Conservation (phyloP, 2,888 invertebrate genomes). For the Pyrochroa serraticornis region DNA sequence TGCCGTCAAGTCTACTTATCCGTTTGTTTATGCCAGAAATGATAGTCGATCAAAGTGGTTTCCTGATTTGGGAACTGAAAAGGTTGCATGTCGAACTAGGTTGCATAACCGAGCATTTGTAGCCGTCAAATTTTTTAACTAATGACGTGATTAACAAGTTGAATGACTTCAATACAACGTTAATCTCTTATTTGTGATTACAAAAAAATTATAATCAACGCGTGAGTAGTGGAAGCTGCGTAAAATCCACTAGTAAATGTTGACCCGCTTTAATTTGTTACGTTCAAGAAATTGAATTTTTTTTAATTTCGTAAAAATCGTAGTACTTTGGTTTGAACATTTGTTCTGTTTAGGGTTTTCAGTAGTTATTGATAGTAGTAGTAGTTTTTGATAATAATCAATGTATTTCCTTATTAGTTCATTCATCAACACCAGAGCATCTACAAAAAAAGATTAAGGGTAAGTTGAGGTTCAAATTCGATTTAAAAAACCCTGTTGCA, state of each 20-base stretch:
- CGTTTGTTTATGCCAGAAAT: no score
- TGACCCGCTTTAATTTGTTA: not conserved
- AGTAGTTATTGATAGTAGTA: no score
- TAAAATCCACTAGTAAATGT: no score
- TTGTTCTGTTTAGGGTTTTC: no score
- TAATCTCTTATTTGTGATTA: constrained; percentile 6
- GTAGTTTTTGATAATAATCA: constrained; percentile 22
- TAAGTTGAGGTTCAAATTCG: constrained; percentile 51
- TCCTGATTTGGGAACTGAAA: no score
- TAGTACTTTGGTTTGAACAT: constrained; percentile 14
- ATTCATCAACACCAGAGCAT: constrained; percentile 47
- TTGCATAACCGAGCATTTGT: no score
- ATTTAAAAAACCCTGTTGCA: not conserved
- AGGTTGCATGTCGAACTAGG: no score
- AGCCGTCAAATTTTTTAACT: not conserved
- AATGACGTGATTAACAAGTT: no score
- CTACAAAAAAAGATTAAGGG: constrained; percentile 56
- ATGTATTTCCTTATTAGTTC: constrained; percentile 42
- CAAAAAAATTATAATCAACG: no score
- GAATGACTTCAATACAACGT: not conserved
- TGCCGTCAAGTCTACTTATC: no score
- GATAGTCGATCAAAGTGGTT: no score
- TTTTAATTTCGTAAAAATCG: not conserved
- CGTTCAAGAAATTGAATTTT: not conserved
- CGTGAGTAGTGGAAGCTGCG: no score